A percentile compares a stretch with the other conserved stretches of the same genome.
Evolutionary conservation across 2,797 vertebrate species (phyloP).

Genomic region (Tapera naevia): DNA sequence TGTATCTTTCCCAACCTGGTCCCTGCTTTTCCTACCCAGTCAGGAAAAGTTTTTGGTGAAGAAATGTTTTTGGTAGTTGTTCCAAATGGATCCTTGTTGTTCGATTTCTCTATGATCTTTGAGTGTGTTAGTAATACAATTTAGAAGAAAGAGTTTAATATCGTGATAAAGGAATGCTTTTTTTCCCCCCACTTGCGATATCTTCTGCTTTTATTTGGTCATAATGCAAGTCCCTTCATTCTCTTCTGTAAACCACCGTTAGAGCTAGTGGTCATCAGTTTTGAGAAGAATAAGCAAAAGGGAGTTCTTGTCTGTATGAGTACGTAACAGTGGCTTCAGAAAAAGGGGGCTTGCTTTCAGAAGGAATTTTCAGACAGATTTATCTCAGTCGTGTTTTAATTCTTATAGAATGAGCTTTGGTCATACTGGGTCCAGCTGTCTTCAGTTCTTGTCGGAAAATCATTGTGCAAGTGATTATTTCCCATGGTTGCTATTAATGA

Average conservation of each 20-base stretch:
- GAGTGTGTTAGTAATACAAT: neutral
- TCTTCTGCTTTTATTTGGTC: neutral
- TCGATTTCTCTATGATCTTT: neutral
- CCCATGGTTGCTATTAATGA: neutral
- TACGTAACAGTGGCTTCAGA: neutral
- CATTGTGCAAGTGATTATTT: neutral
- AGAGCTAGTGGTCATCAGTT: neutral
- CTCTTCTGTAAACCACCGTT: neutral
- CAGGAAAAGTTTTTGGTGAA: neutral
- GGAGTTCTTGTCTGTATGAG: neutral
- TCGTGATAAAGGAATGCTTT: neutral
- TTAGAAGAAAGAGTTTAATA: neutral
- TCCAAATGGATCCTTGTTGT: neutral
- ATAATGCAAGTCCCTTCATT: neutral
- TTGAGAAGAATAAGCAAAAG: neutral
- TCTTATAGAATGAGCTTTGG: neutral
- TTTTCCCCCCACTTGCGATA: neutral
- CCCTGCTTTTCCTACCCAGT: neutral
- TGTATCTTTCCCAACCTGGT: fast-evolving
- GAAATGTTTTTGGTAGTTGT: neutral
- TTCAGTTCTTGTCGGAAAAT: neutral
- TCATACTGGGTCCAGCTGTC: neutral
- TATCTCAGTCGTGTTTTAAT: neutral
- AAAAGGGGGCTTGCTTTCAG: neutral
- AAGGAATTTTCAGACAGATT: neutral